A percentile compares a stretch with the other conserved stretches of the same genome.
These are phyloP conservation scores for Apamea crenata DNA, from an alignment of 2,888 invertebrate genomes.

Conservation along the genomic window DNA sequence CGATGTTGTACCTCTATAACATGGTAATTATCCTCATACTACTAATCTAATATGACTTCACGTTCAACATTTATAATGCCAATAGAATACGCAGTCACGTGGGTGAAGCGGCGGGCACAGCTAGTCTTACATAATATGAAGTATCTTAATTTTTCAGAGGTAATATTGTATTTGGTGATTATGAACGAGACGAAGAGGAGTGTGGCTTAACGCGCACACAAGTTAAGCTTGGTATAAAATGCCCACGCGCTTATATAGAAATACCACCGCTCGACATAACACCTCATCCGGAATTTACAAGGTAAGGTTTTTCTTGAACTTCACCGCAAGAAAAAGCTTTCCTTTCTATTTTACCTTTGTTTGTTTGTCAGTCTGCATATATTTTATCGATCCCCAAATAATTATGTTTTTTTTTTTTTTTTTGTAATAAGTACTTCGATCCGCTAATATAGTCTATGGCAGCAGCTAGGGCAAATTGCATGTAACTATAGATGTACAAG, in stretches of 20 bases:
- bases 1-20: background rate
- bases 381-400: background rate
- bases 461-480: no score
- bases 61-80: background rate
- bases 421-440: background rate
- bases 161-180: constrained; percentile 84
- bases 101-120: no score
- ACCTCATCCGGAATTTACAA: constrained; percentile 84
- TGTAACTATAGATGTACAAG: background rate
- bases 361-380: background rate
- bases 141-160: constrained; percentile 71
- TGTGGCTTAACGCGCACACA: constrained; percentile 77
- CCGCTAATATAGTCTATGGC: background rate
- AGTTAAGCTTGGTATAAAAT: constrained; percentile 75
- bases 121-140: background rate
- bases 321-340: background rate
- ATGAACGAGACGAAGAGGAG: constrained; percentile 83
- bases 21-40: background rate
- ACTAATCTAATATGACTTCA: background rate
- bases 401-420: background rate
- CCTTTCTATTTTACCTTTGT: background rate
- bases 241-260: constrained; percentile 82
- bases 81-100: background rate
- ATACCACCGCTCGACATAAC: constrained; percentile 78
- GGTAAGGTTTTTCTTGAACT: constrained; percentile 67